These are phyloP conservation scores for Taeniopygia guttata DNA, from an alignment of 2,797 vertebrate genomes.

Conservation along the genomic window DNA sequence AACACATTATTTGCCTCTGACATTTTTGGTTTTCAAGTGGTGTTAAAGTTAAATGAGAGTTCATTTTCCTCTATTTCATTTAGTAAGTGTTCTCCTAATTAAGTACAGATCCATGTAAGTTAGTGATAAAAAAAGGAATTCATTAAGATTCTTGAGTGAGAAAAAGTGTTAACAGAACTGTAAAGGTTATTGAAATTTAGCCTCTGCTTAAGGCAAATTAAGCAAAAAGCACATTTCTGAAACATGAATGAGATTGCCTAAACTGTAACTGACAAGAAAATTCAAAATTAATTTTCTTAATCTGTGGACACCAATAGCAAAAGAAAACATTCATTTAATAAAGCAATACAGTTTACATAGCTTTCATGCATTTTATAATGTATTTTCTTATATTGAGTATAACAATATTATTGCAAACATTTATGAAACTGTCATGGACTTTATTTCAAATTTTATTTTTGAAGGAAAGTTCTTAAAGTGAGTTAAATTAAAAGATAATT, in stretches of 20 bases:
- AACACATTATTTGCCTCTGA: conserved; percentile 3
- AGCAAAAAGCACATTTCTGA: background rate
- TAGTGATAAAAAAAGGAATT: conserved; percentile 52
- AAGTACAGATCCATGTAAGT: conserved; percentile 59
- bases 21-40: background rate
- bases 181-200: conserved; percentile 47
- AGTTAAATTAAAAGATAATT: background rate
- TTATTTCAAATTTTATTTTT: background rate
- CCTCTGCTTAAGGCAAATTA: background rate
- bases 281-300: background rate
- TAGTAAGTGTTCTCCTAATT: conserved; percentile 57
- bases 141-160: conserved; percentile 56
- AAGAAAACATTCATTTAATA: background rate
- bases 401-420: background rate
- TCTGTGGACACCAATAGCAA: background rate
- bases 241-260: background rate
- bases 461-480: background rate
- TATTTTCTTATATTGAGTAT: background rate
- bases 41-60: conserved; percentile 46
- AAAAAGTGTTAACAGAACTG: conserved; percentile 15
- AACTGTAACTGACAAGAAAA: background rate
- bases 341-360: background rate
- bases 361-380: background rate
- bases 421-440: background rate
- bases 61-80: conserved; percentile 56